Evolutionary conservation across 2,797 vertebrate species (phyloP).

Genomic region (Enteromius thamalakanensis): DNA sequence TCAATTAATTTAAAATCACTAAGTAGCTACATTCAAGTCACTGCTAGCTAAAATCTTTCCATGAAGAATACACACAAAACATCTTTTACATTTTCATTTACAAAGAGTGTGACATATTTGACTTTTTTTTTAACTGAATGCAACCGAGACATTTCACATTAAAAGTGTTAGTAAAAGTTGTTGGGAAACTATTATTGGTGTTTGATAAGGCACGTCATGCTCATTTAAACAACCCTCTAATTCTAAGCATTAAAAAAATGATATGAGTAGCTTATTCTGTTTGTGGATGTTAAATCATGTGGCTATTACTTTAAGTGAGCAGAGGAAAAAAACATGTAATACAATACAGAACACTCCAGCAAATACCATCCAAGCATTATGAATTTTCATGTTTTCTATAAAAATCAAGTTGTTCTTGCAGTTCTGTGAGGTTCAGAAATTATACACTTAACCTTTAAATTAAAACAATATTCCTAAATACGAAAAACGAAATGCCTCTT

Average conservation of each 20-base stretch:
- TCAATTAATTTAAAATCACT: background rate
- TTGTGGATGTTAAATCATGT: background rate
- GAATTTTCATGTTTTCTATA: background rate
- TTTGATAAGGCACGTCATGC: background rate
- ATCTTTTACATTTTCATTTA: background rate
- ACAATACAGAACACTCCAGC: too few relatives aligned
- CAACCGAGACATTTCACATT: background rate
- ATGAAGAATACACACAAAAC: background rate
- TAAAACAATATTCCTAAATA: constrained; percentile 12
- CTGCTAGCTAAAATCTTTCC: background rate
- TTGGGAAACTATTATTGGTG: background rate
- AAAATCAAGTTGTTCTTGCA: background rate
- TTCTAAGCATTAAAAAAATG: background rate
- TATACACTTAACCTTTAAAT: constrained; percentile 2
- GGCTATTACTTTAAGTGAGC: background rate
- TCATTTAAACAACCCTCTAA: background rate
- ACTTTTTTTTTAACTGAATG: background rate
- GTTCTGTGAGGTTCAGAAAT: background rate
- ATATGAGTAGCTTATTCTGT: background rate
- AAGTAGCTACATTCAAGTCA: background rate
- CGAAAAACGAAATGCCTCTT: constrained; percentile 16
- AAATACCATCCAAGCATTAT: background rate
- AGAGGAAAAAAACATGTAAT: background rate
- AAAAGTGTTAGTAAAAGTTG: background rate
- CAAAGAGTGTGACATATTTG: background rate